Conservation (phyloP, 2,888 invertebrate species). For the Dolomedes plantarius region DNA sequence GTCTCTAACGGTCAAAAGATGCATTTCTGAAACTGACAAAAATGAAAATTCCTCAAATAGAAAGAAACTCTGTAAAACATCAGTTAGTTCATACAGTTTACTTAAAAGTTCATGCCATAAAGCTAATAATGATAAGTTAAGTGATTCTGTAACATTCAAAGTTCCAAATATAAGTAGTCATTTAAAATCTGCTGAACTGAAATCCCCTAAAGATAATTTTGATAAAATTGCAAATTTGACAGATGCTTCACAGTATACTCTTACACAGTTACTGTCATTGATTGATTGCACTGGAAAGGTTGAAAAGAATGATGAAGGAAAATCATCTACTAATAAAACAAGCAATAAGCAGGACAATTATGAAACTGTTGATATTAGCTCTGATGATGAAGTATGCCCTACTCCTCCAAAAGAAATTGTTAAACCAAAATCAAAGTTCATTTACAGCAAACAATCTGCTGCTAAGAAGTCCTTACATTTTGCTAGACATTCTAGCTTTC, state of each 20-base stretch:
- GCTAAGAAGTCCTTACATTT: background rate
- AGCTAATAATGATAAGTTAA: background rate
- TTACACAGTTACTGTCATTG: conserved; percentile 53
- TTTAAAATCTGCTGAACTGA: background rate
- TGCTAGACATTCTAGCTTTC: background rate
- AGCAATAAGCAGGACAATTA: background rate
- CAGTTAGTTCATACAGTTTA: background rate
- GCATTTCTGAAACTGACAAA: conserved; percentile 25
- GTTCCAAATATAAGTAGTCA: background rate
- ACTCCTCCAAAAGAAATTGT: conserved; percentile 47
- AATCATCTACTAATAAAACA: background rate
- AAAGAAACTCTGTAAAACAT: background rate
- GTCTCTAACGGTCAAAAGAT: conserved; percentile 45
- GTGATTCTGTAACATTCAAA: background rate
- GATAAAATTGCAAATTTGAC: background rate
- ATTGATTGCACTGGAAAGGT: conserved; percentile 21
- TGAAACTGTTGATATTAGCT: conserved; percentile 6
- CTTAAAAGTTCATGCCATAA: too few relatives aligned
- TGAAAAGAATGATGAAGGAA: background rate
- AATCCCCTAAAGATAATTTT: background rate
- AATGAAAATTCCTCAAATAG: background rate
- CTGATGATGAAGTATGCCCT: conserved; percentile 55
- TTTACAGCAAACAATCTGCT: background rate
- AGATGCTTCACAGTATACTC: conserved; percentile 30
- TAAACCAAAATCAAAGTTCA: background rate